Evolutionary conservation across 1,140 invertebrate genomes (phyloP), one percentile per base, ranked within the genome.

Genomic region (Eriocheir sinensis): DNA sequence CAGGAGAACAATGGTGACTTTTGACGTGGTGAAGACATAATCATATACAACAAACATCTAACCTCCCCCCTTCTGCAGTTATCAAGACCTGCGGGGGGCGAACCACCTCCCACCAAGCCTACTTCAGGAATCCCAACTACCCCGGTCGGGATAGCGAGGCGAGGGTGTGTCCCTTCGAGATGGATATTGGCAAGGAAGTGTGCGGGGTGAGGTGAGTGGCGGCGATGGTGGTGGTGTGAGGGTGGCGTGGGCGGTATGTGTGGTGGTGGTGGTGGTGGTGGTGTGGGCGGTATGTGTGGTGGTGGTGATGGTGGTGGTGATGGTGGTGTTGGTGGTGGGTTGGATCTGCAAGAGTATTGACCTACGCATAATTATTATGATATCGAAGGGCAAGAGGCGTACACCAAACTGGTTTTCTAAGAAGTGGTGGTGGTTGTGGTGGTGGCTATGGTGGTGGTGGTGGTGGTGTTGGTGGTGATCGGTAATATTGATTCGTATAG

Each of bases 161-260:
- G 6, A 90, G 94, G 8, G 38, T 60, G 32, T 94, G 94, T 34
- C 38, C 53, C 90, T 85, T 94, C 3, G 32, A 81, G 27, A 53
- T 94, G 38, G 94, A 92, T 4, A 72, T 94, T 9, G 81, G 94
- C 48, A 91, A 41, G 30, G 60, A 48, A 34, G 90, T 94, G 60
- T 94, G 94, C 21, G 94, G 72, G 0, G 89, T 94, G 44, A 94
- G 94, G 94, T 94, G 21, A n/a, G 93, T 86, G 1, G 80, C n/a
- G 6, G 17, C 17, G 32, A 30, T n/a, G 30, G 32, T 83, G 27
- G n/a, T 0, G 30, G 30, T 21, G 4, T 21, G 3, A 30, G 41
- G 36, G 44, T 0, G 27, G n/a, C n/a, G 44, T 94, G 93, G 8
- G 93, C 83, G 0, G 86, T 94, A 36, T 89, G 93, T 86, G 89